Percentiles rank a stretch among this genome's conserved stretches.
Conservation (phyloP, 2,113 vertebrate genomes). For the Herpetotheres cachinnans region DNA sequence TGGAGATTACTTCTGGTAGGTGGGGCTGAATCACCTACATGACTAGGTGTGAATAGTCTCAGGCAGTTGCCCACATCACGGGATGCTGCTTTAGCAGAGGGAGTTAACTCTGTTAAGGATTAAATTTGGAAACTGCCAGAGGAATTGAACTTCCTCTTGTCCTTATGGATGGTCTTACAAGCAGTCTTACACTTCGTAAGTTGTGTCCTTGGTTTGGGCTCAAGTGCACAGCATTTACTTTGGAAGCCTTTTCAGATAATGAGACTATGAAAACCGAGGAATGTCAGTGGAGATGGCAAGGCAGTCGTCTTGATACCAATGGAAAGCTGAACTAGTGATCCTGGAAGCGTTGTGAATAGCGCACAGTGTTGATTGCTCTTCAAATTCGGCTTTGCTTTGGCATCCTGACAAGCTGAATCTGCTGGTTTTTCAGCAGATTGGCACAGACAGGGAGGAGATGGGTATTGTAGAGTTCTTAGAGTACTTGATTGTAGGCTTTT, state of each 20-base stretch:
- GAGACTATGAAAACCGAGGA: neutral
- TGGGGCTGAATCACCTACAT: neutral
- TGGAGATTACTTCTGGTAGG: neutral
- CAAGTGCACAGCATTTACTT: neutral
- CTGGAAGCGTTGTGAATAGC: neutral
- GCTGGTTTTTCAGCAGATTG: neutral
- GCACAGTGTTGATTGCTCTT: neutral
- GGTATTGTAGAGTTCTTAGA: neutral
- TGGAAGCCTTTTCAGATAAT: neutral
- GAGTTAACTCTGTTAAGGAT: neutral
- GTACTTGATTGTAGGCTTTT: neutral
- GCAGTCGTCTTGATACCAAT: too few species aligned
- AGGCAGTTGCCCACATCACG: neutral
- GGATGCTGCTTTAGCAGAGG: neutral
- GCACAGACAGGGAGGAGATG: neutral
- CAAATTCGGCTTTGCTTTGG: neutral
- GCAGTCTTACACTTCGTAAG: neutral
- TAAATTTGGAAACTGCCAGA: neutral
- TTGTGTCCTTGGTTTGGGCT: neutral
- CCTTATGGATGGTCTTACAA: neutral
- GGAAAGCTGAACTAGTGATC: neutral
- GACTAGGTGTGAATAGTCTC: neutral
- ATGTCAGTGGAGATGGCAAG: too few species aligned
- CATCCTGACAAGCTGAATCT: neutral
- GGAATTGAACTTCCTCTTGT: neutral